These are phyloP conservation scores for Pogonomyrmex californicus DNA, from an alignment of 1,140 invertebrate genomes.

Conservation along the genomic window DNA sequence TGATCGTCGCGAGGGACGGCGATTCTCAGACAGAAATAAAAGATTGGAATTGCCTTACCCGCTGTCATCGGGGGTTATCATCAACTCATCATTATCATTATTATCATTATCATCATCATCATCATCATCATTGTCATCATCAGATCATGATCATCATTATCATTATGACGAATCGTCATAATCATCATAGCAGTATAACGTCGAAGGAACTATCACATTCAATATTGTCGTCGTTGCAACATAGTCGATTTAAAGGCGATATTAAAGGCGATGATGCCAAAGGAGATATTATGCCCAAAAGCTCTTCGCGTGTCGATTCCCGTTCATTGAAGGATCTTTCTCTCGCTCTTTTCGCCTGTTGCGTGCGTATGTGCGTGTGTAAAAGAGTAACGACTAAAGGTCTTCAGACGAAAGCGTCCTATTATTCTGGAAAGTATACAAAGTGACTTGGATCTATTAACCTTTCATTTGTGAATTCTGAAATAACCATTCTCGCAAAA, in stretches of 20 bases:
- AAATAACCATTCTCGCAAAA: neutral
- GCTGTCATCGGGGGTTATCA: constrained; percentile 43
- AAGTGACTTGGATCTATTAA: constrained; percentile 21
- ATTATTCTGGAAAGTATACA: neutral
- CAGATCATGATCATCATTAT: constrained; percentile 72
- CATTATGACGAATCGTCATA: constrained; percentile 68
- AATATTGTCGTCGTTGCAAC: constrained; percentile 68
- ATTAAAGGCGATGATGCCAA: constrained; percentile 57
- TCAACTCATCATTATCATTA: constrained; percentile 55
- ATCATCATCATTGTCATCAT: constrained; percentile 76
- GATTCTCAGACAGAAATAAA: constrained; percentile 53
- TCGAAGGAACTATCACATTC: constrained; percentile 47
- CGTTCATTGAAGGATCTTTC: constrained; percentile 55
- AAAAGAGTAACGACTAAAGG: constrained; percentile 22
- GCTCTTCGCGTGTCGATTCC: constrained; percentile 67
- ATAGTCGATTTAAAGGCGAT: constrained; percentile 55
- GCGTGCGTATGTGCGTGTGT: constrained; percentile 17
- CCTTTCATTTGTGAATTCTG: neutral
- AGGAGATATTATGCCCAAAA: constrained; percentile 37
- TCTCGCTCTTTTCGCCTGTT: neutral
- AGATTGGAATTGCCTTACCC: constrained; percentile 78
- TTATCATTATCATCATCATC: constrained; percentile 72
- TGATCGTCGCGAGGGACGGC: neutral
- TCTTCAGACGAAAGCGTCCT: neutral
- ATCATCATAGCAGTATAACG: constrained; percentile 58